These are phyloP conservation scores for Macroramphosus scolopax DNA, from an alignment of 2,797 vertebrate species.

Conservation along the genomic window DNA sequence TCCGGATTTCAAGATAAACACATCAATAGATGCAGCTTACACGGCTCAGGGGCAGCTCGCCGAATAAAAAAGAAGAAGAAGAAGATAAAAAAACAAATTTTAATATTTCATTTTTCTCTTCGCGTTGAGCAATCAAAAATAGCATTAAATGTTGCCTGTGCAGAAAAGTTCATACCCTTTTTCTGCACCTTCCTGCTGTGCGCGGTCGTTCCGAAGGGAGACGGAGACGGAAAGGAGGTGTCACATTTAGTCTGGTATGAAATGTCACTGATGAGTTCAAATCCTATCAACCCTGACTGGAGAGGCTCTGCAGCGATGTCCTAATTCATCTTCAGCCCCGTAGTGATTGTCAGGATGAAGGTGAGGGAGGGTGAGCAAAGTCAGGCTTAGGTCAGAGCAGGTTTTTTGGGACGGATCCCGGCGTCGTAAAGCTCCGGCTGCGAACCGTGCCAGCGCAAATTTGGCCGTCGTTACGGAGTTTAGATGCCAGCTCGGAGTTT, in stretches of 20 bases:
- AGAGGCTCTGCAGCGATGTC: slow-evolving; percentile 35
- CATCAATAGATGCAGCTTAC: slow-evolving; percentile 46
- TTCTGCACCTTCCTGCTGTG: slow-evolving; percentile 4
- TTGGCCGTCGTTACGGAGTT: slow-evolving; percentile 40
- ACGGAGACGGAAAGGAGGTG: slow-evolving; percentile 47
- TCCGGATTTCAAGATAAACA: slow-evolving; percentile 52
- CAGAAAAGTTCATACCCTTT: slow-evolving; percentile 30
- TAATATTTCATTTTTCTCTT: slow-evolving; percentile 38
- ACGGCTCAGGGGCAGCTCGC: slow-evolving; percentile 28
- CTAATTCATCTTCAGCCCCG: slow-evolving; percentile 27
- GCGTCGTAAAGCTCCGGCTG: slow-evolving; percentile 30
- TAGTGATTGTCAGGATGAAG: slow-evolving; percentile 39
- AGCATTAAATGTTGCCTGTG: slow-evolving; percentile 30
- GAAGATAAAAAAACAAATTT: slow-evolving; percentile 38
- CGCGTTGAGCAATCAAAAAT: slow-evolving; percentile 30
- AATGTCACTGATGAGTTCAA: slow-evolving; percentile 75
- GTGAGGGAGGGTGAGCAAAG: slow-evolving; percentile 34
- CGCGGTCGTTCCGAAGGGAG: slow-evolving; percentile 10
- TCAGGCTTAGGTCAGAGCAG: slow-evolving; percentile 54
- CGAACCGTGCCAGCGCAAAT: slow-evolving; percentile 37
- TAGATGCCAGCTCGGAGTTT: slow-evolving; percentile 25
- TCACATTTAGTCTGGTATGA: slow-evolving; percentile 60
- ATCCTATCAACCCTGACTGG: slow-evolving; percentile 54
- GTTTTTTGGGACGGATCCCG: slow-evolving; percentile 48
- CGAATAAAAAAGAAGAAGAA: slow-evolving; percentile 19